phyloP scores from a whole-genome alignment of 2,888 invertebrate species.

The Eupeodes latifasciatus region DNA sequence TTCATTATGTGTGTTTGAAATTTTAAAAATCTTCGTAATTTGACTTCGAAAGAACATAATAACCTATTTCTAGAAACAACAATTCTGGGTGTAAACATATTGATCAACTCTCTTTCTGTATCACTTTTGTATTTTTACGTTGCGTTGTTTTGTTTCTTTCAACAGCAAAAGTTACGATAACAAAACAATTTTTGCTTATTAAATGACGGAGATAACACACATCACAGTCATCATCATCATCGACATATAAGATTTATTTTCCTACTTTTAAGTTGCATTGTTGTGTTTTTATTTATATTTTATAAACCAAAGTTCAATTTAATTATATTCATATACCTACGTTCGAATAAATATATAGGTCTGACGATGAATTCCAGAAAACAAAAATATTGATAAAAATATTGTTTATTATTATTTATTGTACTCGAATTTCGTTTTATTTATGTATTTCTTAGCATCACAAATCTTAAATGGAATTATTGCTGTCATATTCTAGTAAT shows the following conservation, averaged over 20 bases:
- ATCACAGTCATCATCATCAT: neutral
- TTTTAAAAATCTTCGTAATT: neutral
- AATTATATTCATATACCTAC: constrained; percentile 1
- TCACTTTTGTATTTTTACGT: neutral
- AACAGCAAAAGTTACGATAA: constrained; percentile 11
- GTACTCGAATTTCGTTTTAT: neutral
- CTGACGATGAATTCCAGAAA: constrained; percentile 41
- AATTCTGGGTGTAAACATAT: neutral
- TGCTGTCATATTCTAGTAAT: too few relatives aligned
- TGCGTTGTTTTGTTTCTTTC: neutral
- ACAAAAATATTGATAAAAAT: constrained; percentile 23
- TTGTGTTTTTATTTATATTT: constrained; percentile 16
- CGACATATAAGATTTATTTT: neutral
- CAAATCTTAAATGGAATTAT: neutral
- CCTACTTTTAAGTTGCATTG: neutral
- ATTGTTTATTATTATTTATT: constrained; percentile 40
- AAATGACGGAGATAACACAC: constrained; percentile 11
- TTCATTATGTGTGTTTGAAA: neutral
- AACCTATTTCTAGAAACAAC: constrained; percentile 5
- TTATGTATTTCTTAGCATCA: neutral
- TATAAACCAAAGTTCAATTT: constrained; percentile 51
- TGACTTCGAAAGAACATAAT: neutral
- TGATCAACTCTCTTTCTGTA: neutral
- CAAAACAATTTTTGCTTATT: neutral
- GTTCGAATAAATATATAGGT: neutral